These are phyloP conservation scores for Nebria brevicollis DNA, from an alignment of 2,888 invertebrate species.

Conservation along the genomic window DNA sequence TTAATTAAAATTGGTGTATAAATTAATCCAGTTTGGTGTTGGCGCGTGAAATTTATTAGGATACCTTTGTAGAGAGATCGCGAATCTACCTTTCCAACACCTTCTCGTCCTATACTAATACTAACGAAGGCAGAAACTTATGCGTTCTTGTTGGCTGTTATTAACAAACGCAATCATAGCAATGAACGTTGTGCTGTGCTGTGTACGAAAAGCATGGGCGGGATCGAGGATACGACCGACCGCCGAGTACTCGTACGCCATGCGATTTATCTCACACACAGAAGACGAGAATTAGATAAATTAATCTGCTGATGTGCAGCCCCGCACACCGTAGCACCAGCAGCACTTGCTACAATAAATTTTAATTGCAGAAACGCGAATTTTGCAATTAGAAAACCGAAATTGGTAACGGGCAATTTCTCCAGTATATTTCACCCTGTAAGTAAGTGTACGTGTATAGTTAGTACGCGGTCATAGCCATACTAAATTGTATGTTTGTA, in stretches of 20 bases:
- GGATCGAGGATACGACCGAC: not conserved
- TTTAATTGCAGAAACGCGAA: slow-evolving; percentile 43
- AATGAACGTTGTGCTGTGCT: not conserved
- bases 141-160: slow-evolving; percentile 6
- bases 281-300: slow-evolving; percentile 40
- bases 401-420: slow-evolving; percentile 43
- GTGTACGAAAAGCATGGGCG: slow-evolving; percentile 2
- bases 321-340: not conserved
- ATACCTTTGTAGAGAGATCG: slow-evolving; percentile 31
- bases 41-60: slow-evolving; percentile 54
- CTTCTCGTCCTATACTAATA: not conserved
- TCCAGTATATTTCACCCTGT: not conserved
- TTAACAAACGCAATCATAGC: slow-evolving; percentile 38
- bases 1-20: slow-evolving; percentile 58
- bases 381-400: slow-evolving; percentile 43
- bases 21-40: slow-evolving; percentile 55
- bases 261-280: slow-evolving; percentile 10
- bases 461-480: not conserved
- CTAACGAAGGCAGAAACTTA: not conserved
- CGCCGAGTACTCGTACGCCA: not conserved
- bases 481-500: not conserved
- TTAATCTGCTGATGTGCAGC: slow-evolving; percentile 40
- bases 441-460: not conserved
- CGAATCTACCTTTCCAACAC: not conserved
- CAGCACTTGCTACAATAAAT: slow-evolving; percentile 28